These are phyloP conservation scores for Cochlearius cochlearius DNA, from an alignment of 2,113 vertebrate genomes.

Conservation along the genomic window DNA sequence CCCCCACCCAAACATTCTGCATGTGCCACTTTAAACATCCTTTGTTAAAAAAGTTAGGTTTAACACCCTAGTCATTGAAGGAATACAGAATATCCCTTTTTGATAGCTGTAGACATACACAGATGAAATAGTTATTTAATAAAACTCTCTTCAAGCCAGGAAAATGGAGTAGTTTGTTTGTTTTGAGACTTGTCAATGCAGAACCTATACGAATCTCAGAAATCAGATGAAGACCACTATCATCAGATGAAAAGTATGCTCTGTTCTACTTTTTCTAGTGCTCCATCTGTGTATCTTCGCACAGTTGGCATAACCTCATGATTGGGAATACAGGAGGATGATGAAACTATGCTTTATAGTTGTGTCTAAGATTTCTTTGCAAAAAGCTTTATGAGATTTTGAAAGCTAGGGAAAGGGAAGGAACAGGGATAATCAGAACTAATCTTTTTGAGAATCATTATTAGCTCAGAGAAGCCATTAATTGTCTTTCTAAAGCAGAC, in stretches of 20 bases:
- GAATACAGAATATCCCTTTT: not conserved
- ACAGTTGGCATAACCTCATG: not conserved
- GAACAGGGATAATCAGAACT: not conserved
- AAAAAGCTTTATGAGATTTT: not conserved
- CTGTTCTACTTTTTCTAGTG: not conserved
- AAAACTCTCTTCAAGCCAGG: not conserved
- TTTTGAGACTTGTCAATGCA: not conserved
- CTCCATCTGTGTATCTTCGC: not conserved
- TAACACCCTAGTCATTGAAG: not conserved
- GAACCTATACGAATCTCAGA: not conserved
- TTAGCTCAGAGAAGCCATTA: not conserved
- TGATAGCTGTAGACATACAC: not conserved
- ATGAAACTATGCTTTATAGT: not conserved
- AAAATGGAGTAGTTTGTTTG: accelerated
- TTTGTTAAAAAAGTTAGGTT: not conserved
- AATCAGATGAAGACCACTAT: not conserved
- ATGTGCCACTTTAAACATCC: not conserved
- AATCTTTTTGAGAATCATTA: not conserved
- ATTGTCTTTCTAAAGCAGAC: not conserved
- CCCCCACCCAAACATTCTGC: not conserved
- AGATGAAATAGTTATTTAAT: not conserved
- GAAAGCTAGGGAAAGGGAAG: not conserved
- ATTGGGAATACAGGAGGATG: not conserved
- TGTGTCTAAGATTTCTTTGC: not conserved
- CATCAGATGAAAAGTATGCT: not conserved